These are phyloP conservation scores for Halichondria panicea DNA, from an alignment of 37 sponge, comb jelly and placozoan species.

Conservation along the genomic window DNA sequence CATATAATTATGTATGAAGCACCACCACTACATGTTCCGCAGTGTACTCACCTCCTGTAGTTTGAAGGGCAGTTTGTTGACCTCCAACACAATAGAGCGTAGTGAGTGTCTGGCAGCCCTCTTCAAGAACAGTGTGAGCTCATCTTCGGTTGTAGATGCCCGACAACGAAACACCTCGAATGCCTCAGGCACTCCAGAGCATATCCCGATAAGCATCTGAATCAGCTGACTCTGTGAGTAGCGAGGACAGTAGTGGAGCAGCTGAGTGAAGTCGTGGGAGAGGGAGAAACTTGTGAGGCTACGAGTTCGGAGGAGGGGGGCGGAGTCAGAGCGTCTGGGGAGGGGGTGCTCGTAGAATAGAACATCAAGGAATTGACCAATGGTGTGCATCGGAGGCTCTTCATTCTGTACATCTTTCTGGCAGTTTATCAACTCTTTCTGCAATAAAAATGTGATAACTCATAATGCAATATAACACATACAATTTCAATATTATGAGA, in stretches of 20 bases:
- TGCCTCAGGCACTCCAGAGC: constrained; percentile 56
- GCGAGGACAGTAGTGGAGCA: constrained; percentile 33
- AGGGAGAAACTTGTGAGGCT: constrained; percentile 2
- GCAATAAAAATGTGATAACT: no score
- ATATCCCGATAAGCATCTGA: constrained; percentile 54
- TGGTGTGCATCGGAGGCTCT: constrained; percentile 3
- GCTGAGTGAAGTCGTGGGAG: background rate
- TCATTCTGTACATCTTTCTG: background rate
- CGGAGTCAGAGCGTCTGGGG: background rate
- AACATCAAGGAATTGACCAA: constrained; percentile 19
- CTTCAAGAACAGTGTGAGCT: constrained; percentile 56
- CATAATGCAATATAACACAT: background rate
- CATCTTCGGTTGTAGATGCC: constrained; percentile 50
- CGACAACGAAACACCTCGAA: constrained; percentile 69
- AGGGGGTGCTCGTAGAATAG: constrained; percentile 15
- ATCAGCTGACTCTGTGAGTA: constrained; percentile 46
- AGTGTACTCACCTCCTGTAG: constrained; percentile 84
- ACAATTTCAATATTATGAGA: no score
- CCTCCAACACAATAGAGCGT: constrained; percentile 49
- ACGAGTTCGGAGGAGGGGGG: background rate
- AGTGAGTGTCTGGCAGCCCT: constrained; percentile 34
- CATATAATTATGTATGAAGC: no score
- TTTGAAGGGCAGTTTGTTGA: constrained; percentile 50
- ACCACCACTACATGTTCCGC: no score
- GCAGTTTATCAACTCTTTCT: no score